These are phyloP conservation scores for Catharus fuscescens DNA, from an alignment of 2,113 vertebrate species.

Conservation along the genomic window DNA sequence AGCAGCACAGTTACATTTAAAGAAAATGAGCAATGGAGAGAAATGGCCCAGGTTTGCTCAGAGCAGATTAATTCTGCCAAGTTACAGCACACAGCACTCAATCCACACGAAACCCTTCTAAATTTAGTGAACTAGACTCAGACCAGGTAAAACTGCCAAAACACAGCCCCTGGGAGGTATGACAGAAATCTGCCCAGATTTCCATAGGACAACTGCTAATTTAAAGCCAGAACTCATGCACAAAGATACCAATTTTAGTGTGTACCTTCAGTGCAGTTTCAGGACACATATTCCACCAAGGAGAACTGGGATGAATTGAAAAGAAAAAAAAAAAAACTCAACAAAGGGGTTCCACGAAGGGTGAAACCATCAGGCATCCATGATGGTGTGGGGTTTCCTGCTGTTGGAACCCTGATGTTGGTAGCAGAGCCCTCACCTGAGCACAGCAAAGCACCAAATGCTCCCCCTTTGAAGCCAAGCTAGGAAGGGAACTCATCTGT, in stretches of 20 bases:
- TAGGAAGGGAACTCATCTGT: conserved; percentile 12
- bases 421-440: background rate
- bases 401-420: background rate
- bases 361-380: background rate
- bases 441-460: background rate
- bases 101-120: background rate
- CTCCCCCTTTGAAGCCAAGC: conserved; percentile 64
- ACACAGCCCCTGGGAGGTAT: background rate
- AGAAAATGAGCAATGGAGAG: background rate
- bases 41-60: background rate
- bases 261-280: background rate
- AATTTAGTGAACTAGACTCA: background rate
- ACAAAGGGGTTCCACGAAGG: background rate
- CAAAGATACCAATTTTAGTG: background rate
- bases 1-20: background rate
- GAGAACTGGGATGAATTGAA: background rate
- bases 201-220: background rate
- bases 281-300: background rate
- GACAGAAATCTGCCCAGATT: background rate
- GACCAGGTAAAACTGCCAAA: background rate
- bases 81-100: background rate
- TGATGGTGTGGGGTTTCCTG: accelerated
- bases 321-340: background rate
- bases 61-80: background rate
- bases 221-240: background rate